Base-by-base conservation (phyloP, 1,140 invertebrate genomes). In the Mactra quadrangularis region DNA sequence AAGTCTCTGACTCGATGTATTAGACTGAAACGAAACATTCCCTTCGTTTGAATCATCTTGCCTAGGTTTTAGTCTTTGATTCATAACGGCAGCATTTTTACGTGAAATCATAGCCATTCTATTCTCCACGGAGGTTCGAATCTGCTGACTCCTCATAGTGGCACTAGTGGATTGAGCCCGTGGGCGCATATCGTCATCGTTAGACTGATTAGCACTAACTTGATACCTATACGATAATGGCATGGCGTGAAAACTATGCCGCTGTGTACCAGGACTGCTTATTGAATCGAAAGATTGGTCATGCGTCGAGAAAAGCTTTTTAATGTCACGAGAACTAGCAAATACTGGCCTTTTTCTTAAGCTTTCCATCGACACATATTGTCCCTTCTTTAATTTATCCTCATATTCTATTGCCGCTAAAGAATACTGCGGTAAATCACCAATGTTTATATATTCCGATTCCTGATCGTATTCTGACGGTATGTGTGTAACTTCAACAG, bases 161-260 rank as follows among this genome's bases (percentile, higher is more conserved):
- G 71, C 79, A 41, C 79, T 82, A n/a, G 79, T 72, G n/a, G 79
- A 82, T 27, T 59, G 50, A 3, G 79, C 79, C 6, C 79, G 53
- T 17, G 79, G 79, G 6, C 79, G 38, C 79, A 82, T 82, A 33
- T 59, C 41, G 19, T 66, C 50, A 19, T 35, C 35, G 53, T 47
- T 29, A 55, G 29, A 38, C 33, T 38, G n/a, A 59, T 83, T 57
- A 59, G 55, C 22, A 29, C 22, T 47, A 31, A 52, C 55, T 17
- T 57, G 60, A 70, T 82, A 55, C 1, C 79, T 41, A 53, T 82
- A 82, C 7, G 79, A 74, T 13, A 75, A 22, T 1, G 88, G 88
- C 85, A 89, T 86, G n/a, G 86, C 86, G 81, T 89, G 88, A 75
- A 89, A 89, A 85, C 88, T 89, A 70, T 89, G 88, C 13, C 88